These are phyloP conservation scores for Microctonus hyperodae DNA, from an alignment of 2,888 invertebrate species.

Conservation along the genomic window DNA sequence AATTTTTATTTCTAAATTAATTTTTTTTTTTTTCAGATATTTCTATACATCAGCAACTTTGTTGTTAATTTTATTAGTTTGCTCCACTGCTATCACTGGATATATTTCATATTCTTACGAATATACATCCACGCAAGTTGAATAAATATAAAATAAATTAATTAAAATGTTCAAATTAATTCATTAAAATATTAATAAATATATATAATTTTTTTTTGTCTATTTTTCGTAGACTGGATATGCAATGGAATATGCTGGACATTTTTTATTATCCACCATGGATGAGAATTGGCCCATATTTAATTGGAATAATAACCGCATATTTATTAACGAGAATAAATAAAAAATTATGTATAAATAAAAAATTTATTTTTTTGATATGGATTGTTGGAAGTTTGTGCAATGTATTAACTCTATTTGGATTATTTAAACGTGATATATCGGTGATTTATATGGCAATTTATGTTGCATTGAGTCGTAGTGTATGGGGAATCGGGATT, in stretches of 20 bases:
- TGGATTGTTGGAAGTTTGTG: conserved; percentile 62
- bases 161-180: too few relatives aligned
- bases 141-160: too few relatives aligned
- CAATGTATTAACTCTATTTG: conserved; percentile 63
- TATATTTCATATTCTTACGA: conserved; percentile 59
- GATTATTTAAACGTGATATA: conserved; percentile 61
- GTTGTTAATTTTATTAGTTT: conserved; percentile 50
- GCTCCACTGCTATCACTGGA: conserved; percentile 54
- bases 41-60: conserved; percentile 55
- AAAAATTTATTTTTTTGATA: conserved; percentile 49
- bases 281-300: conserved; percentile 59
- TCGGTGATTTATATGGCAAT: conserved; percentile 63
- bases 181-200: not conserved
- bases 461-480: conserved; percentile 65
- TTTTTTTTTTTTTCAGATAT: conserved; percentile 53
- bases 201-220: conserved; percentile 15
- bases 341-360: conserved; percentile 46
- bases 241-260: conserved; percentile 57
- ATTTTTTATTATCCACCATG: conserved; percentile 61
- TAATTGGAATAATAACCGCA: conserved; percentile 64
- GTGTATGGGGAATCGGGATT: conserved; percentile 66
- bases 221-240: conserved; percentile 58
- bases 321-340: conserved; percentile 60
- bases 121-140: conserved; percentile 64
- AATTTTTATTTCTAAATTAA: not conserved